Base-by-base conservation (phyloP, 2,797 vertebrate species). In the Hipposideros larvatus region DNA sequence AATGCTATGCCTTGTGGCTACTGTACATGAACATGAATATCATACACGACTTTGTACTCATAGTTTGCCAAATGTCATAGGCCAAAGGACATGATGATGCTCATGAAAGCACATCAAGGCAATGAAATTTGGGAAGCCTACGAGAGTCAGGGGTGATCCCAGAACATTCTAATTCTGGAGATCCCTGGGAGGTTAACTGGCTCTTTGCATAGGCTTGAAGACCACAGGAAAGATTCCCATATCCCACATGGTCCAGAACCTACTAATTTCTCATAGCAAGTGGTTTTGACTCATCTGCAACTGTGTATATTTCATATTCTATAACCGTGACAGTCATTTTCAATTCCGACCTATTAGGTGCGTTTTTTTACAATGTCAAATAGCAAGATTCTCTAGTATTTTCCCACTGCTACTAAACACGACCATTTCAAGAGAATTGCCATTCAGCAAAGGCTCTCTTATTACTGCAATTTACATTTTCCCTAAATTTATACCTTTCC, bases 401-500 rank as follows among this genome's bases (percentile, higher is more conserved):
- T 93, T 84, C n/a, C 57, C 41, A 53, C 18, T 63, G 71, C 34
- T 89, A 65, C 48, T 92, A 95, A 94, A 86, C 24, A 59, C 77
- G 34, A 48, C 59, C 75, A 75, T 59, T 95, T 97, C 43, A 90
- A 89, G 80, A 94, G 75, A 96, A 92, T 6, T 95, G 74, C 26
- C 86, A 84, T 74, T 84, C 63, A 70, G 84, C 55, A 57, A 90
- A 82, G 71, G 13, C 37, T 92, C 79, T 96, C 89, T 43, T 68
- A 37, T 71, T 89, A 92, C 28, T 87, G 71, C 61, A 95, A 95
- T 95, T 96, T 96, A 97, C 90, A 96, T 96, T 96, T 97, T 96
- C 77, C 91, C 77, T 94, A 95, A 95, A 97, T 95, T 87, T 95
- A 87, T 95, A 97, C 96, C 96, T 97, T 97, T 97, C 93, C 75